Percentiles rank a stretch among this genome's conserved stretches.
Conservation (phyloP, 2,797 vertebrate genomes). For the Choloepus didactylus region DNA sequence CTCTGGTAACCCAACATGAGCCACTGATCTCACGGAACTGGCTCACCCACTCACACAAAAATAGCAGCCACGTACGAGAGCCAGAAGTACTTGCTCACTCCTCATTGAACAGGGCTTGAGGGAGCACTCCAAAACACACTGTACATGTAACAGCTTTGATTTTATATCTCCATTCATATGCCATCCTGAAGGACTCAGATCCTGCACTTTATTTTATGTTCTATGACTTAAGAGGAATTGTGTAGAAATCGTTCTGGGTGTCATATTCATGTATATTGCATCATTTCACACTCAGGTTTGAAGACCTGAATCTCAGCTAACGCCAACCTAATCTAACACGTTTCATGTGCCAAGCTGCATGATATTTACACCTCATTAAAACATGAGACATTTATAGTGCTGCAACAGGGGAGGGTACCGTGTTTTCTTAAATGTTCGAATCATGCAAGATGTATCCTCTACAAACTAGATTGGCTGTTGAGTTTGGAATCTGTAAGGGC, state of each 20-base stretch:
- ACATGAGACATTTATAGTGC: conserved; percentile 46
- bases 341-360: conserved; percentile 46
- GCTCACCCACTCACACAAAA: not conserved
- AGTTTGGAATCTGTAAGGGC: not conserved
- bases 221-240: not conserved
- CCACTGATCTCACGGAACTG: not conserved
- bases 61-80: not conserved
- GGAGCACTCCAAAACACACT: not conserved
- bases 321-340: conserved; percentile 58
- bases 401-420: not conserved
- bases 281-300: conserved; percentile 73
- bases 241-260: conserved; percentile 31
- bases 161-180: not conserved
- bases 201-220: not conserved
- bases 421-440: not conserved
- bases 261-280: conserved; percentile 51
- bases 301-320: conserved; percentile 42
- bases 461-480: not conserved
- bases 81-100: not conserved
- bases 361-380: conserved; percentile 65
- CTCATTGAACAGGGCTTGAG: not conserved
- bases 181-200: not conserved
- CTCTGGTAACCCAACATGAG: not conserved
- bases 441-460: not conserved
- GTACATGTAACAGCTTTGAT: not conserved